Percentiles rank a stretch among this genome's conserved stretches.
These are phyloP conservation scores for Stenotaenia linearis DNA, from an alignment of 2,888 invertebrate genomes.

Conservation along the genomic window DNA sequence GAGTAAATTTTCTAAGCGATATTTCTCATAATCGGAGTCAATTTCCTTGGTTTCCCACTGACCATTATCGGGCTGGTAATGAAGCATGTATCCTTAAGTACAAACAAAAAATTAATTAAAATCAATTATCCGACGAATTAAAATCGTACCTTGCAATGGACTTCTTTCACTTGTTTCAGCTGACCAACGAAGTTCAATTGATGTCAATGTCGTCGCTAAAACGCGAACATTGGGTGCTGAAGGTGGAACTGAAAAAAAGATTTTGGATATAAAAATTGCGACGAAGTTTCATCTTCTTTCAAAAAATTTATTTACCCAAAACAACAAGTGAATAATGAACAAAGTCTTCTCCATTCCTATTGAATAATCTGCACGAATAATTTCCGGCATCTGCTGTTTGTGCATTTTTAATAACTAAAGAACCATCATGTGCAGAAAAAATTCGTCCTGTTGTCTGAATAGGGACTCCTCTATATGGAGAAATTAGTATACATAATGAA, in stretches of 20 bases:
- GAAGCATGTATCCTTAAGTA: slow-evolving; percentile 42
- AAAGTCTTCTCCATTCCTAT: slow-evolving; percentile 46
- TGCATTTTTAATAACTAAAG: slow-evolving; percentile 43
- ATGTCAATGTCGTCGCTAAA: slow-evolving; percentile 28
- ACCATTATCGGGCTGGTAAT: slow-evolving; percentile 44
- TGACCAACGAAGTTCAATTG: slow-evolving; percentile 29
- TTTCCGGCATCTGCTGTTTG: slow-evolving; percentile 45
- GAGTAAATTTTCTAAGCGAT: slow-evolving; percentile 44
- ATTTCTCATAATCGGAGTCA: slow-evolving; percentile 43
- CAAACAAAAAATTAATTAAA: neutral
- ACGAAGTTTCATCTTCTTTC: neutral
- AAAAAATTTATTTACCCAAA: slow-evolving; percentile 42
- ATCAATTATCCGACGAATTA: neutral
- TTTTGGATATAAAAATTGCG: no score
- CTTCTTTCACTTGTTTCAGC: slow-evolving; percentile 31
- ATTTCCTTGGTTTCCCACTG: slow-evolving; percentile 42
- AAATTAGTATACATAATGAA: neutral
- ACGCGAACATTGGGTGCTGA: slow-evolving; percentile 29
- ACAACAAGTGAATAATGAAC: slow-evolving; percentile 45
- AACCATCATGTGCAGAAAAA: slow-evolving; percentile 42
- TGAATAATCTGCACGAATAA: slow-evolving; percentile 47
- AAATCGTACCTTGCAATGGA: slow-evolving; percentile 28
- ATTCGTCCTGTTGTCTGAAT: slow-evolving; percentile 11
- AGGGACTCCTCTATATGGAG: slow-evolving; percentile 26
- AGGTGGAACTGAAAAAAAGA: slow-evolving; percentile 31